Conservation (phyloP, 2,888 invertebrate species). For the Furcula furcula region DNA sequence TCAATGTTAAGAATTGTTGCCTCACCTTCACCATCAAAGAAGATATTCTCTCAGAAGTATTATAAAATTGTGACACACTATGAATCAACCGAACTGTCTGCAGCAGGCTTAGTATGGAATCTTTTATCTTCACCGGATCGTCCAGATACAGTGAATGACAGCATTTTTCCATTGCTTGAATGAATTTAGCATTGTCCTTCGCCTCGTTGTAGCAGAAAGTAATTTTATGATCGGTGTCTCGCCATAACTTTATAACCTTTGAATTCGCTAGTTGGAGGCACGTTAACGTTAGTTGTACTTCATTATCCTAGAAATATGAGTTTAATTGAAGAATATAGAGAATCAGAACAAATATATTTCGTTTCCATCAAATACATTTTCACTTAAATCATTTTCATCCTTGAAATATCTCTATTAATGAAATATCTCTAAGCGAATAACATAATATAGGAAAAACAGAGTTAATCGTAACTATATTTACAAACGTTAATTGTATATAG, state of each 20-base stretch:
- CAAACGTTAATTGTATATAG: no score
- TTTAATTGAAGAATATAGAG: no score
- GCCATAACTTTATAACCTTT: slow-evolving; percentile 90
- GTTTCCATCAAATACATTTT: no score
- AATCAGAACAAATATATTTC: no score
- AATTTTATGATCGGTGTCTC: slow-evolving; percentile 93
- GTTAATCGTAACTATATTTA: no score
- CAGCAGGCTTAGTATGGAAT: slow-evolving; percentile 92
- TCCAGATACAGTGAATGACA: slow-evolving; percentile 96
- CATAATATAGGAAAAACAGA: no score
- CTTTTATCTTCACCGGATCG: slow-evolving; percentile 96
- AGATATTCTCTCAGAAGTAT: slow-evolving; percentile 97
- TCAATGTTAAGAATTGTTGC: background rate
- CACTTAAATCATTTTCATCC: no score
- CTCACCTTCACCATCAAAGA: slow-evolving; percentile 96
- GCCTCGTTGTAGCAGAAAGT: slow-evolving; percentile 98
- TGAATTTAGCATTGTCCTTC: slow-evolving; percentile 97
- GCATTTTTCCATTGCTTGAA: slow-evolving; percentile 94
- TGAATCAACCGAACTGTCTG: slow-evolving; percentile 97
- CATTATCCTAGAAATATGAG: slow-evolving; percentile 76
- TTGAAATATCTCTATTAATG: no score
- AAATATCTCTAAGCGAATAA: no score
- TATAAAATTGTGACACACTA: slow-evolving; percentile 97
- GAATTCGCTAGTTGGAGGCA: slow-evolving; percentile 89
- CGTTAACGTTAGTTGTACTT: slow-evolving; percentile 89